Percentiles rank a stretch among this genome's conserved stretches.
phyloP scores from a whole-genome alignment of 2,797 vertebrate species.

The Pyrocephalus nanus region DNA sequence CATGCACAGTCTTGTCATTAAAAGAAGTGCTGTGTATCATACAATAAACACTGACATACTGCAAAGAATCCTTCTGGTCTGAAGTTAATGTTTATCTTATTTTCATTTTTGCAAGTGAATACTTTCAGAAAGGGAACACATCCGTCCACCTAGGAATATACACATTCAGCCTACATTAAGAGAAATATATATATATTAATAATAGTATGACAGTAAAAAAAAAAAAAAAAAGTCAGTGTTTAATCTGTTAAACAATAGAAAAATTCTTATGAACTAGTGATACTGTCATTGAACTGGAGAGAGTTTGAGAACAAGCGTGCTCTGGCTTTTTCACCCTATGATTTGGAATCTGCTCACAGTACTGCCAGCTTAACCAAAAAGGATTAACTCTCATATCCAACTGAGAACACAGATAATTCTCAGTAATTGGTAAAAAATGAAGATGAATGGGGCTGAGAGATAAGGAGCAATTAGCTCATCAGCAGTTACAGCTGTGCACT shows the following conservation, averaged over 20 bases:
- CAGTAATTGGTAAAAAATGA: slow-evolving; percentile 99
- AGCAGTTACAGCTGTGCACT: slow-evolving; percentile 99
- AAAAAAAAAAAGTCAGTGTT: slow-evolving; percentile 10
- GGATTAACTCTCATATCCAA: slow-evolving; percentile 99
- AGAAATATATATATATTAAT: background rate
- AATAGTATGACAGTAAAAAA: background rate
- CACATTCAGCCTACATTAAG: background rate
- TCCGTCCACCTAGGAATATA: background rate
- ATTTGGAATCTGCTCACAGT: slow-evolving; percentile 98
- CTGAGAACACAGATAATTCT: slow-evolving; percentile 99
- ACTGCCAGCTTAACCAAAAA: slow-evolving; percentile 99
- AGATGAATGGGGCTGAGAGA: slow-evolving; percentile 99
- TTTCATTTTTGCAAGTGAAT: slow-evolving; percentile 8
- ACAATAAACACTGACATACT: background rate
- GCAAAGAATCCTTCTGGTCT: background rate
- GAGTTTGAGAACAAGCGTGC: slow-evolving; percentile 87
- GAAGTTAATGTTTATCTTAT: background rate
- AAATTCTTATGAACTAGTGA: slow-evolving; percentile 77
- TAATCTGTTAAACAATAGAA: slow-evolving; percentile 72
- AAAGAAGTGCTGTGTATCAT: slow-evolving; percentile 19
- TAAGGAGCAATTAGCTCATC: slow-evolving; percentile 99
- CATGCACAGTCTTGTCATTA: background rate
- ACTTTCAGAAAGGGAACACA: background rate
- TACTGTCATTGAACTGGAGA: slow-evolving; percentile 82
- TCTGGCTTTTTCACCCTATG: slow-evolving; percentile 87